phyloP scores from a whole-genome alignment of 2,797 vertebrate species.

The Danio aesculapii region DNA sequence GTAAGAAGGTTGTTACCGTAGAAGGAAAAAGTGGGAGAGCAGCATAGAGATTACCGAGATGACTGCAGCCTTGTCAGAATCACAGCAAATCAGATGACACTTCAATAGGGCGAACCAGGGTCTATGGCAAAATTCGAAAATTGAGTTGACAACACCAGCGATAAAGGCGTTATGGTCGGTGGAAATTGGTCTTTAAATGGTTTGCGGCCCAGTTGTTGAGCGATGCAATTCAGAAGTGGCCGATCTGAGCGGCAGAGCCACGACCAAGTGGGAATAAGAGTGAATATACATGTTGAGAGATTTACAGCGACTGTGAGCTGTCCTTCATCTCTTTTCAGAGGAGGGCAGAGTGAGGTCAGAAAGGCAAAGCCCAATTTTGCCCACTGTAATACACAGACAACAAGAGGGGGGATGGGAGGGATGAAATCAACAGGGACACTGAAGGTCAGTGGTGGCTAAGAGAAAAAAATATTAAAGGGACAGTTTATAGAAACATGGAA shows the following conservation, averaged over 20 bases:
- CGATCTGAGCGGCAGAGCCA: background rate
- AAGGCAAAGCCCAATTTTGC: constrained; percentile 26
- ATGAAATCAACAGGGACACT: background rate
- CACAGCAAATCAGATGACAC: constrained; percentile 79
- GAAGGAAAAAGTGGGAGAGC: constrained; percentile 63
- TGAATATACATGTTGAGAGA: constrained; percentile 45
- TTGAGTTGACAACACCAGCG: constrained; percentile 79
- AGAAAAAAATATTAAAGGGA: background rate
- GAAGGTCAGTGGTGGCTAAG: background rate
- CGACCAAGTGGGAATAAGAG: constrained; percentile 13
- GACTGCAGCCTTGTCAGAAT: constrained; percentile 79
- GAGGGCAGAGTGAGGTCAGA: constrained; percentile 1
- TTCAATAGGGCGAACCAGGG: constrained; percentile 71
- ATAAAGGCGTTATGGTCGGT: constrained; percentile 73
- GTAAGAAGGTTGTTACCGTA: constrained; percentile 69
- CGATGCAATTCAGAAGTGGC: constrained; percentile 63
- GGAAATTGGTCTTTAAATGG: constrained; percentile 74
- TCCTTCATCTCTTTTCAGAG: constrained; percentile 22
- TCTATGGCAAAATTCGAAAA: constrained; percentile 74
- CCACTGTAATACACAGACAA: constrained; percentile 2
- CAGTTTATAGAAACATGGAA: background rate
- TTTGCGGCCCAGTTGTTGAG: constrained; percentile 69
- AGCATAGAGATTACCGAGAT: constrained; percentile 65
- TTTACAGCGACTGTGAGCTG: constrained; percentile 41
- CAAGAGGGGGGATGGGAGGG: background rate